Evolutionary conservation across 2,113 vertebrate species (phyloP).

Genomic region (Sporophila hypoxantha): DNA sequence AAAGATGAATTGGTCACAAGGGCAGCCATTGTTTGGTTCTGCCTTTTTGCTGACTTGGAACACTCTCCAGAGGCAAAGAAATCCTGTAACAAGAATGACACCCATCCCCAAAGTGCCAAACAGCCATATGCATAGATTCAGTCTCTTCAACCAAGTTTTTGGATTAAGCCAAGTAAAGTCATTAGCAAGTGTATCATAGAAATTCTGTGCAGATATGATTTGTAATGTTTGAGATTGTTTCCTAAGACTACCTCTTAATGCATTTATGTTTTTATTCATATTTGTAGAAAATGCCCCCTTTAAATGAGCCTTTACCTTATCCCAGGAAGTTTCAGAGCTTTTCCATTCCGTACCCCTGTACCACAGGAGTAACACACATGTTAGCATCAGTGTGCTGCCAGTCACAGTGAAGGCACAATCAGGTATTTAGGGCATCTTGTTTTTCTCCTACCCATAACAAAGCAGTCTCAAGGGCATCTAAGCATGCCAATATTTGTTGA

Average conservation of each 20-base stretch:
- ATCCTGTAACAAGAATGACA: neutral
- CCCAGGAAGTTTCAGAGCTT: neutral
- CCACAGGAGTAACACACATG: neutral
- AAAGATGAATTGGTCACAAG: neutral
- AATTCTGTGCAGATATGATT: neutral
- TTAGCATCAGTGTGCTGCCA: neutral
- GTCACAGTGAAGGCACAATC: neutral
- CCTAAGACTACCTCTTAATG: neutral
- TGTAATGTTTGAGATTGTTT: neutral
- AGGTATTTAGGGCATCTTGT: neutral
- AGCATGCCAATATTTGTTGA: neutral
- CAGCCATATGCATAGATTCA: neutral
- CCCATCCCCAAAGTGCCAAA: neutral
- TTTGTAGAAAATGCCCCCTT: neutral
- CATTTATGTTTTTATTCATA: neutral
- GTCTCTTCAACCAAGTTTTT: neutral
- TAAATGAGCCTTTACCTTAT: neutral
- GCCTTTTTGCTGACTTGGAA: neutral
- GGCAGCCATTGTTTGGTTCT: neutral
- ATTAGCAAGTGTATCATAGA: neutral
- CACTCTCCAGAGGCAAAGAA: neutral
- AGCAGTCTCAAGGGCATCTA: neutral
- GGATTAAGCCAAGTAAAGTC: neutral
- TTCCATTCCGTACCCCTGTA: neutral
- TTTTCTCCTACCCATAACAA: neutral